Percentiles rank a stretch among this genome's conserved stretches.
These are phyloP conservation scores for Bombus confusus DNA, from an alignment of 1,140 invertebrate genomes.

Conservation along the genomic window DNA sequence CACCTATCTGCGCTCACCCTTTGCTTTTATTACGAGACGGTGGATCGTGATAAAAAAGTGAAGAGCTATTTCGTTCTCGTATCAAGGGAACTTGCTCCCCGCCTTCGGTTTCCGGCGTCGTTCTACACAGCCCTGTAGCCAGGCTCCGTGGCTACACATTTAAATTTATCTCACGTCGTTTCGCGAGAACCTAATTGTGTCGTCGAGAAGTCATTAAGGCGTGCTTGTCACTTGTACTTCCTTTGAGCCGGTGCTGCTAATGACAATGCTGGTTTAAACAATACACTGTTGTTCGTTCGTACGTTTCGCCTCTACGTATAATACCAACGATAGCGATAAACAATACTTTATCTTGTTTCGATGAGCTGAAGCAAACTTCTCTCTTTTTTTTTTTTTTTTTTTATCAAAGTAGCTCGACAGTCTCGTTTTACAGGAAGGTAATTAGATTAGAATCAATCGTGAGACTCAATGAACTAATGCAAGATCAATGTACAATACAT, in stretches of 20 bases:
- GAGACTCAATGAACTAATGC: not conserved
- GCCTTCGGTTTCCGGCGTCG: slow-evolving; percentile 20
- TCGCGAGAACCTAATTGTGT: slow-evolving; percentile 61
- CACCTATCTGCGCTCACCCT: slow-evolving; percentile 44
- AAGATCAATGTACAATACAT: no score
- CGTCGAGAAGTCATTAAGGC: slow-evolving; percentile 66
- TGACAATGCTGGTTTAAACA: slow-evolving; percentile 42
- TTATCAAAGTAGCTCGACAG: not conserved
- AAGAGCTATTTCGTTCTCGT: slow-evolving; percentile 60
- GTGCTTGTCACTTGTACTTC: slow-evolving; percentile 46
- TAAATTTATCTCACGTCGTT: slow-evolving; percentile 70
- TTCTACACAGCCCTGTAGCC: slow-evolving; percentile 10
- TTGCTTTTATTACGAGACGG: slow-evolving; percentile 64
- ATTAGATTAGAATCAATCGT: not conserved
- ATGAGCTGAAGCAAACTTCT: not conserved
- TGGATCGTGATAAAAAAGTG: slow-evolving; percentile 52
- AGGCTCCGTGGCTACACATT: slow-evolving; percentile 41
- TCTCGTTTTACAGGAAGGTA: not conserved
- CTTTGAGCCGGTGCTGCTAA: slow-evolving; percentile 47
- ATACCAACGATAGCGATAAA: not conserved
- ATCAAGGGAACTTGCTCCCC: slow-evolving; percentile 52
- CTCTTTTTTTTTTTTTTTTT: not conserved
- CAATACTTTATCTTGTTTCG: not conserved
- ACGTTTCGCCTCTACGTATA: not conserved
- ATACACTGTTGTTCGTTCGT: slow-evolving; percentile 8